These are phyloP conservation scores for Herminia tarsipennalis DNA, from an alignment of 2,888 invertebrate species.

Conservation along the genomic window DNA sequence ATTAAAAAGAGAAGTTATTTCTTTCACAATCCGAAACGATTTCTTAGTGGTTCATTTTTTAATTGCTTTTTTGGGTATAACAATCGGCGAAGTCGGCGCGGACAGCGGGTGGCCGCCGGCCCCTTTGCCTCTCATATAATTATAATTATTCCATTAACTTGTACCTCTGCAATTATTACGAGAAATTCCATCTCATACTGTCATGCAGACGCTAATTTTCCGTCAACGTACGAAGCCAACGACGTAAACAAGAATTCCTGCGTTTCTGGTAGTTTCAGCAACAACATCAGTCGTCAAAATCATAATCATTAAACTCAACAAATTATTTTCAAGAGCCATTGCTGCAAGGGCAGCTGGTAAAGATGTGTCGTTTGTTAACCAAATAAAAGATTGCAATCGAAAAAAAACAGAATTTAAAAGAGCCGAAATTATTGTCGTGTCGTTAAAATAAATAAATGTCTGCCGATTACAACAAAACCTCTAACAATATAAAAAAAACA, in stretches of 20 bases:
- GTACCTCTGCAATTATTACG: slow-evolving; percentile 75
- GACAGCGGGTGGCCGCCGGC: slow-evolving; percentile 81
- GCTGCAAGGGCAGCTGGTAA: slow-evolving; percentile 19
- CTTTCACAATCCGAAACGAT: slow-evolving; percentile 67
- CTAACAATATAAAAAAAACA: slow-evolving; percentile 61
- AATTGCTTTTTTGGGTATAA: slow-evolving; percentile 81
- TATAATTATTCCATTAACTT: slow-evolving; percentile 84
- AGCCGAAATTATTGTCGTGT: slow-evolving; percentile 44
- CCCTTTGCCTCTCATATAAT: slow-evolving; percentile 76
- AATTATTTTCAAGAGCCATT: slow-evolving; percentile 24
- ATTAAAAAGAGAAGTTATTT: slow-evolving; percentile 54
- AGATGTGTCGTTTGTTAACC: slow-evolving; percentile 21
- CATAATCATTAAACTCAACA: slow-evolving; percentile 20
- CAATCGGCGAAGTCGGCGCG: slow-evolving; percentile 70
- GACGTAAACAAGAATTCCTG: slow-evolving; percentile 16
- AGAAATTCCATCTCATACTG: slow-evolving; percentile 67
- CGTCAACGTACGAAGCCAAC: slow-evolving; percentile 20
- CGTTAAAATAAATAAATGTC: slow-evolving; percentile 54
- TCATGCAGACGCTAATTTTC: slow-evolving; percentile 48
- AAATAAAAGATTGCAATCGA: slow-evolving; percentile 25
- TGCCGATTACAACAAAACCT: slow-evolving; percentile 51
- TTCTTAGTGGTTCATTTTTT: slow-evolving; percentile 73
- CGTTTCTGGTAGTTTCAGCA: slow-evolving; percentile 4
- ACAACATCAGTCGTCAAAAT: slow-evolving; percentile 14
- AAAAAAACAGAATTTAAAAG: slow-evolving; percentile 38